Percentiles rank a stretch among this genome's conserved stretches.
Evolutionary conservation across 2,888 invertebrate species (phyloP).

Genomic region (Andrena bucephala): DNA sequence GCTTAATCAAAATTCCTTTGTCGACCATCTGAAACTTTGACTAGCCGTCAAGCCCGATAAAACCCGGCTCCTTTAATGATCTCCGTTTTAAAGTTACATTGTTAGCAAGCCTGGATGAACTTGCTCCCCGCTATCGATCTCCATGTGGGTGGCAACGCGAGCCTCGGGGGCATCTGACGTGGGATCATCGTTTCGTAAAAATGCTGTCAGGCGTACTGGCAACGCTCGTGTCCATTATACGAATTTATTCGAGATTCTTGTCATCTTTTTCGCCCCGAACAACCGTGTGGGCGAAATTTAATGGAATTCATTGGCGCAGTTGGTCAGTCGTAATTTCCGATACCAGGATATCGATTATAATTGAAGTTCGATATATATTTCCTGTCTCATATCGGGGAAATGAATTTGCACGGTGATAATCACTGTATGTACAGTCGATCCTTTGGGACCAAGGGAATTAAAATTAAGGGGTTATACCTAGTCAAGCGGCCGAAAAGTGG

Average conservation of each 20-base stretch:
- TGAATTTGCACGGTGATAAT: no score
- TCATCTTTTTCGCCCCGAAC: not conserved
- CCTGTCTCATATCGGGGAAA: not conserved
- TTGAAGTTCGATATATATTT: not conserved
- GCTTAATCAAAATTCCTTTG: slow-evolving; percentile 52
- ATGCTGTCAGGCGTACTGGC: slow-evolving; percentile 18
- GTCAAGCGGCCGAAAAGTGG: no score
- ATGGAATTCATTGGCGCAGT: not conserved
- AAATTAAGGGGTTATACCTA: no score
- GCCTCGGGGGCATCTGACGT: slow-evolving; percentile 48
- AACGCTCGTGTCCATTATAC: slow-evolving; percentile 4
- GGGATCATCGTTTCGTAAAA: slow-evolving; percentile 44
- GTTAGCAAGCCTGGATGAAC: slow-evolving; percentile 55
- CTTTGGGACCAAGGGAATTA: no score
- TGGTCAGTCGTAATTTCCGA: not conserved
- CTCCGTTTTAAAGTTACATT: slow-evolving; percentile 65
- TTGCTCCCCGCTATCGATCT: slow-evolving; percentile 56
- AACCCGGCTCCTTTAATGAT: slow-evolving; percentile 61
- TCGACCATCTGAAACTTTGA: slow-evolving; percentile 35
- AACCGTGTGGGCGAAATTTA: not conserved
- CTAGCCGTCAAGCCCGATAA: slow-evolving; percentile 14
- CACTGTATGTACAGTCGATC: no score
- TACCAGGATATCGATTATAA: not conserved
- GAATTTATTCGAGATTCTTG: slow-evolving; percentile 1
- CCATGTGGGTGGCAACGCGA: slow-evolving; percentile 49